Base-by-base conservation (phyloP, 1,140 invertebrate genomes). In the Drosophila malerkotliana region DNA sequence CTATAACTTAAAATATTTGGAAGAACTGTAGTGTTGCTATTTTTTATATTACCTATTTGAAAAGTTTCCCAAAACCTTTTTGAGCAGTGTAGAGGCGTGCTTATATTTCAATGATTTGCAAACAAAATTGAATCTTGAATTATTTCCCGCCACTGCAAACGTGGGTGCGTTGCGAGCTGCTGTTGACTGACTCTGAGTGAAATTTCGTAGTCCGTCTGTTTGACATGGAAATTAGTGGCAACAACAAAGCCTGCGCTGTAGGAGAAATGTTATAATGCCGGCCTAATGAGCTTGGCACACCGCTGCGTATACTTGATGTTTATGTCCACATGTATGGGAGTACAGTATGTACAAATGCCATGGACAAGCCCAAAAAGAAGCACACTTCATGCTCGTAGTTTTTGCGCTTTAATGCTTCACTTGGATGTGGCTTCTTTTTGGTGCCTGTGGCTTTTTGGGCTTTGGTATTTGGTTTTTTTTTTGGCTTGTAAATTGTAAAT, bases 221-320 rank as follows among this genome's bases (percentile, higher is more conserved):
- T 56, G 48, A 79, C 67, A 84, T 74, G 63, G 63, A 85, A 84
- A 84, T 84, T 85, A 85, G 81, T 64, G 54, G 51, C 60, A 53
- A 55, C 73, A 58, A 37, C n/a, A 47, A 9, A 6, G 15, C 15
- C 41, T 1, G 14, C n/a, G 39, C 9, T 9, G 15, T 48, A 39
- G 60, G 69, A 83, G 51, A 68, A 75, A 75, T 75, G 72, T 55
- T 60, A 67, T 76, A 71, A 71, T 76, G 72, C 41, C 49, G 53
- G 81, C 73, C 83, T 82, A 87, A 85, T 82, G 82, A 87, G 82
- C 82, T 87, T 63, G 49, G 61, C 60, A 66, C 59, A 63, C 59
- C 55, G 45, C 68, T 52, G 81, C 82, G 81, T 85, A 85, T 81
- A 64, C 82, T 68, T 72, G 55, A 87, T 81, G 54, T 51, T 62